Conservation (phyloP, 2,888 invertebrate genomes). For the Arenicola marina region DNA sequence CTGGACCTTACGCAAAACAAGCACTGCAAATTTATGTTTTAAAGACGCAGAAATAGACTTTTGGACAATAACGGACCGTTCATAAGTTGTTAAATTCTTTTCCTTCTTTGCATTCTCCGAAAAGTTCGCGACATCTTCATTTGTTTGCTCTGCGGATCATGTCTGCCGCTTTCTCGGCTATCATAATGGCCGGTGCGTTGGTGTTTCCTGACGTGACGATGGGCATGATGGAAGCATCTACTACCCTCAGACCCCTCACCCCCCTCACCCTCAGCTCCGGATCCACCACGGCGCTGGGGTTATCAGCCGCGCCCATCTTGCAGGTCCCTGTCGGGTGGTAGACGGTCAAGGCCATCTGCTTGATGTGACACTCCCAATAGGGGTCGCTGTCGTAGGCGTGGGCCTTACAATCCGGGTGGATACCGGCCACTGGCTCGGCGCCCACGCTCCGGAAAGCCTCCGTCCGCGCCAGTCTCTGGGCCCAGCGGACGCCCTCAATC, state of each 20-base stretch:
- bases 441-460: not conserved
- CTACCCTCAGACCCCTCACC: conserved; percentile 23
- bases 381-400: conserved; percentile 22
- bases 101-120: too few relatives aligned
- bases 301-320: conserved; percentile 67
- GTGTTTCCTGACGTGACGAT: conserved; percentile 20
- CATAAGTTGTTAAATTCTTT: too few relatives aligned
- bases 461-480: not conserved
- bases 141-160: too few relatives aligned
- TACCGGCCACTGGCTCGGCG: not conserved
- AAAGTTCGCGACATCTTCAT: too few relatives aligned
- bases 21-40: too few relatives aligned
- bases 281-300: conserved; percentile 70
- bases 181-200: conserved; percentile 28
- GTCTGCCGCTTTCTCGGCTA: conserved; percentile 32
- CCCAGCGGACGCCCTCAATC: conserved; percentile 69
- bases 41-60: too few relatives aligned
- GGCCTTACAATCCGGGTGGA: conserved; percentile 28
- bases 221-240: conserved; percentile 32
- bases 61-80: too few relatives aligned
- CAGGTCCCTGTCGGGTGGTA: conserved; percentile 80
- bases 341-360: conserved; percentile 26
- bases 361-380: conserved; percentile 34
- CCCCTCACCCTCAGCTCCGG: conserved; percentile 55
- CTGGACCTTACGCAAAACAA: too few relatives aligned